phyloP scores from a whole-genome alignment of 2,113 vertebrate genomes.

The Microtus richardsoni region DNA sequence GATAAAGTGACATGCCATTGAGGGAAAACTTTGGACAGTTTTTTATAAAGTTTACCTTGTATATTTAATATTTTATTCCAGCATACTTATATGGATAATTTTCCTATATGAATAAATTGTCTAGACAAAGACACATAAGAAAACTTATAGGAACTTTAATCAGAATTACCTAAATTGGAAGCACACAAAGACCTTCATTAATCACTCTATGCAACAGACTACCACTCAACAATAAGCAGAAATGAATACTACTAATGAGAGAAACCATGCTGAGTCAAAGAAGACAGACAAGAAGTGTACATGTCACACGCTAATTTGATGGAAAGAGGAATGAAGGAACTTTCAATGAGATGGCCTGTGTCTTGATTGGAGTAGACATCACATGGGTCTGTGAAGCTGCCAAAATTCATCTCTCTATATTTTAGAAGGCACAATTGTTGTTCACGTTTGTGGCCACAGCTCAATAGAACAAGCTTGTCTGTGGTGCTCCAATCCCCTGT shows the following conservation, averaged over 20 bases:
- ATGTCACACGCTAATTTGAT: background rate
- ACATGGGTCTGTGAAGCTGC: background rate
- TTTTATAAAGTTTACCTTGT: background rate
- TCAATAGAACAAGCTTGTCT: background rate
- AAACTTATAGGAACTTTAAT: background rate
- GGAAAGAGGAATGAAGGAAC: background rate
- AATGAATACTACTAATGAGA: background rate
- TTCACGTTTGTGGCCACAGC: no score
- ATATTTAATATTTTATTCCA: background rate
- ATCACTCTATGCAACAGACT: background rate
- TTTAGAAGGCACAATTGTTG: background rate
- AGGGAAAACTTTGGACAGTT: background rate
- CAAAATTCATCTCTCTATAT: background rate
- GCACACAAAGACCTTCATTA: background rate
- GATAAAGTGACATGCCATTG: background rate
- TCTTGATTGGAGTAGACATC: background rate
- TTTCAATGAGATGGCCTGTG: background rate
- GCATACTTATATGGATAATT: background rate
- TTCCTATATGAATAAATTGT: background rate
- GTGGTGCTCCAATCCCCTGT: no score
- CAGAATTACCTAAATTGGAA: background rate
- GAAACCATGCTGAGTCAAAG: background rate
- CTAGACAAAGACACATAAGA: background rate
- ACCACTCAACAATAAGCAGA: no score
- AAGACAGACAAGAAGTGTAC: background rate